Evolutionary conservation across 2,888 invertebrate genomes (phyloP), one percentile per base, ranked within the genome.

Genomic region (Bedellia somnulentella): DNA sequence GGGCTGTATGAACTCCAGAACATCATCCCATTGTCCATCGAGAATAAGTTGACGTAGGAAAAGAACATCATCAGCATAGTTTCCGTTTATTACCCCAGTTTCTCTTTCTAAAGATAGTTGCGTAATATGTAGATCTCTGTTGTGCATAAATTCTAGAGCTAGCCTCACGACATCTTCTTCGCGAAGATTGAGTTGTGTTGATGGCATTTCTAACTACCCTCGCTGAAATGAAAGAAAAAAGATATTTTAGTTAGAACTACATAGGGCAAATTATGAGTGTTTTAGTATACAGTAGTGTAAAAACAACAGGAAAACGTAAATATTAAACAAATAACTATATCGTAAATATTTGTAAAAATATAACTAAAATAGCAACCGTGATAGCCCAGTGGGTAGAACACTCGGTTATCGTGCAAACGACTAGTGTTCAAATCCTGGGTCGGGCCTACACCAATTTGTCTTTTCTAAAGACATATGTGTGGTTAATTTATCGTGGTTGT

Each of bases 1-100:
- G 0, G 97, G 97, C 68, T 96, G 93, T 35, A 96, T 89, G 63
- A 97, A 97, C 57, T 96, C 95, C 35, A 95, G 73, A 1, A 93
- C 95, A 59, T 96, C 95, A 64, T 97, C 96, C 97, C 97, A 97
- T 67, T 96, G 94, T 11, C 97, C 97, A 60, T 97, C 97, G 31
- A 97, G 81, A 42, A 97, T 94, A 30, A 97, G 82, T 64, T 96
- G 95, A 11, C 96, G 81, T 12, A 97, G 78, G 63, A 97, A 97
- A 27, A 97, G 80, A 22, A 94, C 86, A 63, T 97, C 97, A 62
- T 96, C 94, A 9, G 93, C 93, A 60, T 85, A 95, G 53, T 87
- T 85, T 33, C 93, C 93, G 64, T 95, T 95, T 55, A 93, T 93
- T 38, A 94, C 88, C 29, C 96, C 96, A 1, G 95, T 93, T 71